Evolutionary conservation across 1,140 invertebrate species (phyloP).

Genomic region (Macrosteles quadrilineatus): DNA sequence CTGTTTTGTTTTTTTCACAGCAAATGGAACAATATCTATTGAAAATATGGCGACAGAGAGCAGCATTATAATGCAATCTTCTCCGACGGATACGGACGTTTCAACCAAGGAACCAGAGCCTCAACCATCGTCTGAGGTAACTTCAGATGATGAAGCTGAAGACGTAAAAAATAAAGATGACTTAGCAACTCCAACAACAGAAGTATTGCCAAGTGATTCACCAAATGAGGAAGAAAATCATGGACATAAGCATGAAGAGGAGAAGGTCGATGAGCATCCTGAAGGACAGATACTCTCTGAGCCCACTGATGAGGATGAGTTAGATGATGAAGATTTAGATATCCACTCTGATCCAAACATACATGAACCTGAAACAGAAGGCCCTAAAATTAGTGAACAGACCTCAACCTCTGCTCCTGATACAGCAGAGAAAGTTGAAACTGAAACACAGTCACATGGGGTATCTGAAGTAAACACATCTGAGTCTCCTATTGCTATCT

Average conservation of each 20-base stretch:
- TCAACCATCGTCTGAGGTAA: not conserved
- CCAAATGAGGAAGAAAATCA: constrained; percentile 44
- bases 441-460: not conserved
- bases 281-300: constrained; percentile 12
- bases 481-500: not conserved
- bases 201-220: constrained; percentile 29
- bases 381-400: not conserved
- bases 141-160: not conserved
- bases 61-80: constrained; percentile 14
- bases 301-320: constrained; percentile 40
- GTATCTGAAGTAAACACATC: not conserved
- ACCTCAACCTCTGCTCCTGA: not conserved
- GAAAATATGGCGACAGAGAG: constrained; percentile 27
- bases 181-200: too few relatives aligned
- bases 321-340: constrained; percentile 31
- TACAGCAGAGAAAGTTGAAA: not conserved
- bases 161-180: not conserved
- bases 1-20: too few relatives aligned
- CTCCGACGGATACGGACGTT: not conserved
- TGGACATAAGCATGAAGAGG: constrained; percentile 31
- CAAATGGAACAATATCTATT: constrained; percentile 41
- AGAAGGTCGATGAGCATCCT: constrained; percentile 31
- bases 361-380: too few relatives aligned
- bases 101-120: not conserved
- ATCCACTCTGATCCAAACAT: too few relatives aligned